These are phyloP conservation scores for Sialis lutaria DNA, from an alignment of 2,888 invertebrate species.

Conservation along the genomic window DNA sequence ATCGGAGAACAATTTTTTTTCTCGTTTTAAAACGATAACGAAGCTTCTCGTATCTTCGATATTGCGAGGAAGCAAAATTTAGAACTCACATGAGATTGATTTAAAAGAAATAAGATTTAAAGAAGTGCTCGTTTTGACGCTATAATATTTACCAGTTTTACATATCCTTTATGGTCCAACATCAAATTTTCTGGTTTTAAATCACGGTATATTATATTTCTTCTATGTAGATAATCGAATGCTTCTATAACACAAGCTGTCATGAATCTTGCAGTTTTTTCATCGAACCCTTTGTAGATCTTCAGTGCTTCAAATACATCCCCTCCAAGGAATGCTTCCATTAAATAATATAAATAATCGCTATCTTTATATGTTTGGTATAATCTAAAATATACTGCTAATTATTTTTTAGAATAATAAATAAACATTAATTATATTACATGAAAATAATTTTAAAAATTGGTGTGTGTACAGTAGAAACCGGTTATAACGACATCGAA, in stretches of 20 bases:
- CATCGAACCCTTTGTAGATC: slow-evolving; percentile 50
- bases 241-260: slow-evolving; percentile 87
- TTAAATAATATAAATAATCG: slow-evolving; percentile 85
- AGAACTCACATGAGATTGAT: too few relatives aligned
- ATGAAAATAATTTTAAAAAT: too few relatives aligned
- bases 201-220: slow-evolving; percentile 69
- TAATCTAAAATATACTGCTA: slow-evolving; percentile 52
- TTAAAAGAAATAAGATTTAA: too few relatives aligned
- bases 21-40: too few relatives aligned
- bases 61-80: too few relatives aligned
- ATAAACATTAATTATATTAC: too few relatives aligned
- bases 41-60: too few relatives aligned
- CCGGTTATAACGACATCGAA: too few relatives aligned
- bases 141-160: slow-evolving; percentile 54
- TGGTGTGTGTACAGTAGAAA: too few relatives aligned
- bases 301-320: slow-evolving; percentile 82
- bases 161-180: slow-evolving; percentile 67
- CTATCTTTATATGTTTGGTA: slow-evolving; percentile 81
- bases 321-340: slow-evolving; percentile 90
- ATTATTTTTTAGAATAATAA: too few relatives aligned
- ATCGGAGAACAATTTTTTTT: too few relatives aligned
- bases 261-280: slow-evolving; percentile 71
- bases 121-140: too few relatives aligned
- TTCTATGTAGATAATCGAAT: slow-evolving; percentile 72
- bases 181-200: slow-evolving; percentile 91